These are phyloP conservation scores for Choristoneura rosaceana DNA, from an alignment of 2,888 invertebrate species.

Conservation along the genomic window DNA sequence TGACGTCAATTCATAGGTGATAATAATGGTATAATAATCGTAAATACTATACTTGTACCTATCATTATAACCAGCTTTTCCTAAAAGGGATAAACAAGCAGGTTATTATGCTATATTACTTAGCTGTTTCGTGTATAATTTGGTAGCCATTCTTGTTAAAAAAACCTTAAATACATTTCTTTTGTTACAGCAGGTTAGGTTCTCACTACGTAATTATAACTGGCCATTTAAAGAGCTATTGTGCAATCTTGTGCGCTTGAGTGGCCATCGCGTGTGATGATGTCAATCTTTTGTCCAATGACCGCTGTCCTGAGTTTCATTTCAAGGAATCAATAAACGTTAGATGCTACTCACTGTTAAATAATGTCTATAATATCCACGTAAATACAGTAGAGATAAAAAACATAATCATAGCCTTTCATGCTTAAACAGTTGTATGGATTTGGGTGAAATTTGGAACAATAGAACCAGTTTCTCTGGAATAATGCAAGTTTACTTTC, in stretches of 20 bases:
- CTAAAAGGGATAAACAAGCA: neutral
- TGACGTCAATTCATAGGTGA: neutral
- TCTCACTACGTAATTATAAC: constrained; percentile 36
- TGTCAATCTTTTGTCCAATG: constrained; percentile 57
- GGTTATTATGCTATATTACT: neutral
- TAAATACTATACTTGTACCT: neutral
- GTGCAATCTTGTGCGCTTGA: constrained; percentile 26
- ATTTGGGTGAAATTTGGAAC: no score
- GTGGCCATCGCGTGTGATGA: constrained; percentile 57
- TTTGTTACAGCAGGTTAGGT: constrained; percentile 17
- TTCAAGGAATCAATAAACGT: constrained; percentile 29
- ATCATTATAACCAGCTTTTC: neutral
- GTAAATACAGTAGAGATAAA: no score
- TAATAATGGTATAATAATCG: neutral
- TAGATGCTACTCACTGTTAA: constrained; percentile 8
- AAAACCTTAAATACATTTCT: neutral
- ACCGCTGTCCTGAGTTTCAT: constrained; percentile 50
- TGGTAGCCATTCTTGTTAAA: neutral
- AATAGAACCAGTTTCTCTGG: no score
- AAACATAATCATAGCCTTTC: no score
- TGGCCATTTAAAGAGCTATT: constrained; percentile 32
- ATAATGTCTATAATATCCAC: neutral
- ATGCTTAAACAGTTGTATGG: no score
- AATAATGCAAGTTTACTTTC: no score
- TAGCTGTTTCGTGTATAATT: neutral